These are phyloP conservation scores for Lophius americanus DNA, from an alignment of 2,797 vertebrate genomes.

Conservation along the genomic window DNA sequence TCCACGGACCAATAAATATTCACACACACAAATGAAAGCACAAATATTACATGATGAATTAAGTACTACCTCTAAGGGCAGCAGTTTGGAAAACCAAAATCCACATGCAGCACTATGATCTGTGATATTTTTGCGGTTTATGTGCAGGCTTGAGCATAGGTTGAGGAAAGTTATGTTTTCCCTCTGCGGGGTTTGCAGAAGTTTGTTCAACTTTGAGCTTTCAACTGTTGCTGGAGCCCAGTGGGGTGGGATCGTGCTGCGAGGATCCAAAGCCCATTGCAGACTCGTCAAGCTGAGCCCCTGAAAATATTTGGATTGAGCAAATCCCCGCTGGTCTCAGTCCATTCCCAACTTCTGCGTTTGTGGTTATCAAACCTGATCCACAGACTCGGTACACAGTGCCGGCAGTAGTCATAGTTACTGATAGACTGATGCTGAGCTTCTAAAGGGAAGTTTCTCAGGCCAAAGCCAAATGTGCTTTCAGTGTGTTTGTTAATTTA, in stretches of 20 bases:
- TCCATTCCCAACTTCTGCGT: conserved; percentile 23
- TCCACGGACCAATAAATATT: conserved; percentile 34
- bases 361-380: conserved; percentile 26
- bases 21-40: neutral
- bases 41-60: conserved; percentile 25
- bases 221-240: conserved; percentile 46
- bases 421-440: conserved; percentile 27
- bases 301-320: conserved; percentile 55
- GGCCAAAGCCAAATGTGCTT: neutral
- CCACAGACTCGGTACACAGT: conserved; percentile 19
- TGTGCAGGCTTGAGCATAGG: neutral
- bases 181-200: conserved; percentile 32
- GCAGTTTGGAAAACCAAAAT: conserved; percentile 20
- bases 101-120: conserved; percentile 1
- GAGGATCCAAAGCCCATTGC: conserved; percentile 36
- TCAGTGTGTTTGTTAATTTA: too few species aligned
- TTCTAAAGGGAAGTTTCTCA: neutral
- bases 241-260: conserved; percentile 43
- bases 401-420: conserved; percentile 25
- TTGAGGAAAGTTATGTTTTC: conserved; percentile 34
- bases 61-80: conserved; percentile 17
- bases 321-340: conserved; percentile 42
- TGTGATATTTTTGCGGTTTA: conserved; percentile 11
- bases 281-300: conserved; percentile 43
- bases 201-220: conserved; percentile 46